phyloP scores from a whole-genome alignment of 2,888 invertebrate species.

The Tenodera sinensis region DNA sequence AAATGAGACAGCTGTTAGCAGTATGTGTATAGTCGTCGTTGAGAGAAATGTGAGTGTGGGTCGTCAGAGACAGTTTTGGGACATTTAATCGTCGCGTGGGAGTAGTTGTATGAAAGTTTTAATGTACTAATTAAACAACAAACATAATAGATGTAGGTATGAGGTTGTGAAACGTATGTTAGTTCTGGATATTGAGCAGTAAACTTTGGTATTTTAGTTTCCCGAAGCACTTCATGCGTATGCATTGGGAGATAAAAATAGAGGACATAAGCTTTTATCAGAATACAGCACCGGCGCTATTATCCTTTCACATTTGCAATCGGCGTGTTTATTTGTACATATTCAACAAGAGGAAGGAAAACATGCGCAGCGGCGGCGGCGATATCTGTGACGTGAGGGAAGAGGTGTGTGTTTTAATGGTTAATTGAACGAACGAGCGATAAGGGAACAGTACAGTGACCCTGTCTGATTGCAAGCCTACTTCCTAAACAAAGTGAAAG shows the following conservation, averaged over 20 bases:
- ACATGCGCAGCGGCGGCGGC: background rate
- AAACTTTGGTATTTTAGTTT: background rate
- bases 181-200: background rate
- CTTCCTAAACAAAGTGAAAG: no score
- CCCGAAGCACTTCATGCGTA: background rate
- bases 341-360: background rate
- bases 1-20: no score
- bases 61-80: no score
- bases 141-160: no score
- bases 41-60: no score
- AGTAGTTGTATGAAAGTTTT: no score
- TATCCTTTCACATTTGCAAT: background rate
- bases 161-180: no score
- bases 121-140: no score
- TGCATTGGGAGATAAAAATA: background rate
- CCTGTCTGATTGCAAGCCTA: no score
- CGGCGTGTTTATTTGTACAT: background rate
- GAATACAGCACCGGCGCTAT: background rate
- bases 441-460: background rate
- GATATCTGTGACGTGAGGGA: background rate
- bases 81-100: no score
- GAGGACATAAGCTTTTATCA: background rate
- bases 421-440: background rate
- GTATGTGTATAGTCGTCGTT: no score
- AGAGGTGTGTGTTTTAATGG: background rate